These are phyloP conservation scores for Monomorium pharaonis DNA, from an alignment of 1,140 invertebrate genomes.

Conservation along the genomic window DNA sequence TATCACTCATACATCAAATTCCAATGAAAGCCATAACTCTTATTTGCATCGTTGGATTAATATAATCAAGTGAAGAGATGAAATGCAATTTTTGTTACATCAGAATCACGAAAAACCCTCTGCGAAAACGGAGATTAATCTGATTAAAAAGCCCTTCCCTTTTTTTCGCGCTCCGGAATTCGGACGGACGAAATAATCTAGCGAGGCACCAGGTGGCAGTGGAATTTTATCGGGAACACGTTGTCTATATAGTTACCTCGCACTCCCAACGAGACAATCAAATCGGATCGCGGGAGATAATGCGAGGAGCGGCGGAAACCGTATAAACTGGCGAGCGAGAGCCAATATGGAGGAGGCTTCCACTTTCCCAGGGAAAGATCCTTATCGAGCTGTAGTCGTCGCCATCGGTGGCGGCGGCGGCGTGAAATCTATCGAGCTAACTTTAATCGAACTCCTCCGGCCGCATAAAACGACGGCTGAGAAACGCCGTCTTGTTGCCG, in stretches of 20 bases:
- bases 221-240: conserved; percentile 56
- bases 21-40: not conserved
- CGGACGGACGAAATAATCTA: conserved; percentile 48
- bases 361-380: conserved; percentile 44
- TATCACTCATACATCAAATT: not conserved
- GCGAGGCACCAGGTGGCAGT: conserved; percentile 46
- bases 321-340: not conserved
- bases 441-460: conserved; percentile 60
- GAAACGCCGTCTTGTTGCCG: not conserved
- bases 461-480: conserved; percentile 29
- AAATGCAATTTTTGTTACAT: not conserved
- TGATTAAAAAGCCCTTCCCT: not conserved
- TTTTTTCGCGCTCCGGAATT: not conserved
- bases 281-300: conserved; percentile 60
- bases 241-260: conserved; percentile 37
- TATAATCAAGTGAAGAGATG: not conserved
- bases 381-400: conserved; percentile 58
- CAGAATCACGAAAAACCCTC: not conserved
- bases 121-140: conserved; percentile 21
- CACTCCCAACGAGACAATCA: conserved; percentile 50
- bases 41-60: not conserved
- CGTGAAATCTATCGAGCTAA: conserved; percentile 65
- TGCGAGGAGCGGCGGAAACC: conserved; percentile 27
- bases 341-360: conserved; percentile 46
- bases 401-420: conserved; percentile 11